Conservation (phyloP, 1,140 invertebrate genomes). For the Tribolium castaneum region DNA sequence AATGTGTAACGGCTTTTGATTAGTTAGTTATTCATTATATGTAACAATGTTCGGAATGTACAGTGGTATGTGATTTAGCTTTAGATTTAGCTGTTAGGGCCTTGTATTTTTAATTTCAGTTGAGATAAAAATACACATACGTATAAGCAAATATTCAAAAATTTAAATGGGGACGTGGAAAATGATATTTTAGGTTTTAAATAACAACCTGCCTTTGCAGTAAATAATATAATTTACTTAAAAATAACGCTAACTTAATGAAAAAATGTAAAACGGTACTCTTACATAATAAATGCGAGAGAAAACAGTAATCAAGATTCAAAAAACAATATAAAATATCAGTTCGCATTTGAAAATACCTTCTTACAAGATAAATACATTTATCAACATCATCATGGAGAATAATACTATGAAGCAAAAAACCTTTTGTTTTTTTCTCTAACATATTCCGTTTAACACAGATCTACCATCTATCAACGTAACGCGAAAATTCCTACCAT, state of each 20-base stretch:
- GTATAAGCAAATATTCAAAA: too few relatives aligned
- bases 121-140: too few relatives aligned
- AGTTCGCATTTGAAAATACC: conserved; percentile 34
- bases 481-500: conserved; percentile 21
- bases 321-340: conserved; percentile 37
- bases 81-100: too few relatives aligned
- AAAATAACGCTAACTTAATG: not conserved
- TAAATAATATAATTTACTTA: conserved; percentile 33
- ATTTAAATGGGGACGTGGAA: not conserved
- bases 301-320: conserved; percentile 7
- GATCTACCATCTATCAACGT: conserved; percentile 27
- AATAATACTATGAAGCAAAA: conserved; percentile 41
- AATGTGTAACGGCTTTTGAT: too few relatives aligned
- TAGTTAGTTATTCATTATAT: too few relatives aligned
- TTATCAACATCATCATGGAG: conserved; percentile 36
- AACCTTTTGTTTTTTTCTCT: not conserved
- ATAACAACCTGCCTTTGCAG: not conserved
- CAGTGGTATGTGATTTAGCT: too few relatives aligned
- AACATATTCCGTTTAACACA: conserved; percentile 22
- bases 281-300: conserved; percentile 32
- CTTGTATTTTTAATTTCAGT: too few relatives aligned
- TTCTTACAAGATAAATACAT: conserved; percentile 40
- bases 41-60: too few relatives aligned
- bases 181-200: not conserved
- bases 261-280: not conserved